Evolutionary conservation across 2,797 vertebrate genomes (phyloP).

Genomic region (Borostomias antarcticus): DNA sequence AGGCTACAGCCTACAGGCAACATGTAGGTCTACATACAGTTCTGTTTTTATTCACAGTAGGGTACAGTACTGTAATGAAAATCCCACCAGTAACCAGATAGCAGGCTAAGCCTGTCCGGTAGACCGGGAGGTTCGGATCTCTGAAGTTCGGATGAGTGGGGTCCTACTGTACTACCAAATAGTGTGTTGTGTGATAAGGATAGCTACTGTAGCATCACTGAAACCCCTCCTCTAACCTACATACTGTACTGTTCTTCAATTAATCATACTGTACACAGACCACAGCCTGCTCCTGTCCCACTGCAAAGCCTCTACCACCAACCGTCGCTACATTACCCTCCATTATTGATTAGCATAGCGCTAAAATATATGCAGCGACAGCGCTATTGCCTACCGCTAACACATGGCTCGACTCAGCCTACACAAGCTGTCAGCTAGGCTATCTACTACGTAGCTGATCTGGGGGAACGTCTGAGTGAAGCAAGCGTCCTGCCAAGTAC

Average conservation of each 20-base stretch:
- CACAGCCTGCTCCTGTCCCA: conserved; percentile 37
- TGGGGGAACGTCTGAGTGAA: no score
- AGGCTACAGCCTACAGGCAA: no score
- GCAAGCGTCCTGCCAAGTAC: conserved; percentile 37
- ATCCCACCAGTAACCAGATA: no score
- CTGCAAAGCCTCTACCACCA: conserved; percentile 41
- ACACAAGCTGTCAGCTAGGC: conserved; percentile 25
- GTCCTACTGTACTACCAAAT: no score
- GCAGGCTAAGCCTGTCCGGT: no score
- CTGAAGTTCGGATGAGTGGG: no score
- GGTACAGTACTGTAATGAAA: no score
- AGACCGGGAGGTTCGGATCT: no score
- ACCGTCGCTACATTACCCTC: conserved; percentile 49
- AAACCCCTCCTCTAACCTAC: conserved; percentile 9
- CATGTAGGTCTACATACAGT: no score
- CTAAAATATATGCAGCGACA: conserved; percentile 29
- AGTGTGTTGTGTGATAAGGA: conserved; percentile 17
- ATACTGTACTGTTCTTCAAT: conserved; percentile 52
- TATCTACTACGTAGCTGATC: conserved; percentile 31
- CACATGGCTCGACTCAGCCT: conserved; percentile 20
- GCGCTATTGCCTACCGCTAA: neutral
- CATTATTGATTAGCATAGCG: conserved; percentile 64
- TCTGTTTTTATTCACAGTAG: no score
- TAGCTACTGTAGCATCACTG: conserved; percentile 13
- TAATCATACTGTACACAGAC: conserved; percentile 64